phyloP scores from a whole-genome alignment of 2,888 invertebrate species.

The Heliconius aoede region DNA sequence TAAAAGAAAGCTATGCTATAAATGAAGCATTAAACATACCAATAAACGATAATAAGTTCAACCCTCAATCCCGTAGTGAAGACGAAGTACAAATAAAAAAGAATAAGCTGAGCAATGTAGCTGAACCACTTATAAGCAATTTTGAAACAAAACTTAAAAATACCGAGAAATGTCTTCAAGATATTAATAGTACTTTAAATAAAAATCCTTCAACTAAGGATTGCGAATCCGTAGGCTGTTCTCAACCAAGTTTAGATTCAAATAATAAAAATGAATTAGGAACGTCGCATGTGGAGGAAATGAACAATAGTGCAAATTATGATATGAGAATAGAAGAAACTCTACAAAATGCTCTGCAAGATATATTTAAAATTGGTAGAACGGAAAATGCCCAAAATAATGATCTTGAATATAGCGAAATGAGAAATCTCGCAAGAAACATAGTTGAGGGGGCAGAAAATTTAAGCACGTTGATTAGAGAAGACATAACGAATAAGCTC shows the following conservation, averaged over 20 bases:
- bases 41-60: constrained; percentile 62
- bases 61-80: constrained; percentile 56
- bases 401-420: constrained; percentile 70
- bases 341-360: constrained; percentile 63
- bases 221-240: not conserved
- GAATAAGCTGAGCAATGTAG: constrained; percentile 47
- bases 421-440: constrained; percentile 71
- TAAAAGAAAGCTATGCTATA: constrained; percentile 68
- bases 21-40: constrained; percentile 72
- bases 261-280: not conserved
- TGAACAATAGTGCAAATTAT: constrained; percentile 50
- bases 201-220: constrained; percentile 30
- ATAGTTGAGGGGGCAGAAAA: constrained; percentile 78
- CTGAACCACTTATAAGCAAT: constrained; percentile 60
- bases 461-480: constrained; percentile 71
- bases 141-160: constrained; percentile 66
- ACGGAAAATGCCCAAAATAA: constrained; percentile 62
- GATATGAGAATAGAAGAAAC: constrained; percentile 67
- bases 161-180: constrained; percentile 64
- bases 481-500: constrained; percentile 78
- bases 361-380: constrained; percentile 61
- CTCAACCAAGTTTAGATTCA: not conserved
- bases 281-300: not conserved
- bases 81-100: constrained; percentile 45
- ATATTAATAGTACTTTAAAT: constrained; percentile 63